These are phyloP conservation scores for Caenorhabditis sinica DNA, from an alignment of 2,888 invertebrate genomes.

Conservation along the genomic window DNA sequence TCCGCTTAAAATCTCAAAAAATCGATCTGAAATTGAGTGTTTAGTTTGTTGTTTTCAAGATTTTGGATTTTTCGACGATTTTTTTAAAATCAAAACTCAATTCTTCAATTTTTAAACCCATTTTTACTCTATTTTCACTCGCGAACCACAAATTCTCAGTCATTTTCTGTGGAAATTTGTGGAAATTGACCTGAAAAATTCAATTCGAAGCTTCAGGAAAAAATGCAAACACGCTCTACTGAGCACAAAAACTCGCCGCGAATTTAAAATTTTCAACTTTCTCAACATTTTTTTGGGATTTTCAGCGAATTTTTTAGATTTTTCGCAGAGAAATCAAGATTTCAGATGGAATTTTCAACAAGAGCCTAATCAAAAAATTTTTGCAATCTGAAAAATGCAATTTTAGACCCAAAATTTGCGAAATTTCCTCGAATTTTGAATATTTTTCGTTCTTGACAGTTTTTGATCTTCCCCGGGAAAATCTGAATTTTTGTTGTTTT, in stretches of 20 bases:
- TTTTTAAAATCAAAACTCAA: too few species aligned
- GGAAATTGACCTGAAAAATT: not conserved
- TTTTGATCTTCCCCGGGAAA: constrained; percentile 25
- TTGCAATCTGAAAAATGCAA: not conserved
- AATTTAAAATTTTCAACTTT: not conserved
- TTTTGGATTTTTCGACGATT: too few species aligned
- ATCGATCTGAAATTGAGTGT: too few species aligned
- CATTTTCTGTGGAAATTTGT: too few species aligned
- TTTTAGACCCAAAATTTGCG: not conserved
- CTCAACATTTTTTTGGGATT: not conserved
- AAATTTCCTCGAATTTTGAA: too few species aligned
- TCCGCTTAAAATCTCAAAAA: too few species aligned
- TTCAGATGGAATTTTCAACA: not conserved
- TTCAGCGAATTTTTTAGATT: not conserved
- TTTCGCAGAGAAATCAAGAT: not conserved
- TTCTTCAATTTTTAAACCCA: too few species aligned
- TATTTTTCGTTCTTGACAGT: not conserved
- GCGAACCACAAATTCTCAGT: too few species aligned
- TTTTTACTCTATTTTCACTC: too few species aligned
- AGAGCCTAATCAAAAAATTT: not conserved
- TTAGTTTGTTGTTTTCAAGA: too few species aligned
- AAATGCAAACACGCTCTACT: not conserved
- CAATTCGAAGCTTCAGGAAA: not conserved
- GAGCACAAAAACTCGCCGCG: not conserved
- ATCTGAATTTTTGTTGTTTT: not conserved